Conservation (phyloP, 1,140 invertebrate species). For the Drosophila trapezifrons region DNA sequence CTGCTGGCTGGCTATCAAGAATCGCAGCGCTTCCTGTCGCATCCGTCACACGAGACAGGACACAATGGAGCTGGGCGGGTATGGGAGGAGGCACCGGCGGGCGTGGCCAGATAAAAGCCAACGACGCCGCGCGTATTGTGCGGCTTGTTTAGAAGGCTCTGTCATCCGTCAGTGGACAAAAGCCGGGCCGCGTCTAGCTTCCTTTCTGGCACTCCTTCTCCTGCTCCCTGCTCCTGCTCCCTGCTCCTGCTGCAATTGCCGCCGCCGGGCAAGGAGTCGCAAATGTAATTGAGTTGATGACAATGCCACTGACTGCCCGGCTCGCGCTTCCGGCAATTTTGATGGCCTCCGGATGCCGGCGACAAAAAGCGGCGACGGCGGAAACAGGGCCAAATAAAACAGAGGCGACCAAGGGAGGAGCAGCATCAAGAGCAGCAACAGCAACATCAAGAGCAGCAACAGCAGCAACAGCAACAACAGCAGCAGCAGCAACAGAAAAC, state of each 20-base stretch:
- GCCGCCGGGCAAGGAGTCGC: slow-evolving; percentile 45
- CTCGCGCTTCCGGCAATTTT: slow-evolving; percentile 73
- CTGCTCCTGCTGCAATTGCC: slow-evolving; percentile 37
- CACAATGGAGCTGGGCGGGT: slow-evolving; percentile 50
- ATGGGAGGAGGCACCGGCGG: slow-evolving; percentile 7
- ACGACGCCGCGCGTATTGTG: slow-evolving; percentile 68
- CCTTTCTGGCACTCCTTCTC: slow-evolving; percentile 17
- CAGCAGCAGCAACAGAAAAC: slow-evolving; percentile 3
- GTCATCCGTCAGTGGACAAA: slow-evolving; percentile 54
- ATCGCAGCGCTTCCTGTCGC: slow-evolving; percentile 73
- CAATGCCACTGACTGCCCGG: slow-evolving; percentile 56
- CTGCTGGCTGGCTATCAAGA: slow-evolving; percentile 60
- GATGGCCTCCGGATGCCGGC: slow-evolving; percentile 70
- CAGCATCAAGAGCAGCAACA: not conserved
- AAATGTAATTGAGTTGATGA: slow-evolving; percentile 80
- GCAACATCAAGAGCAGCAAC: slow-evolving; percentile 13
- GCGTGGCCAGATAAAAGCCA: slow-evolving; percentile 63
- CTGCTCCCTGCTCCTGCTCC: not conserved
- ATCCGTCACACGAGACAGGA: slow-evolving; percentile 71
- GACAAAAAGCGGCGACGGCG: slow-evolving; percentile 58
- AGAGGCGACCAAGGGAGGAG: slow-evolving; percentile 21
- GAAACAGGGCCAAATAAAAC: slow-evolving; percentile 40
- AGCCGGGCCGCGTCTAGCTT: slow-evolving; percentile 24
- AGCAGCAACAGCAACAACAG: slow-evolving; percentile 7
- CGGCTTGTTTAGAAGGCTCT: slow-evolving; percentile 63